A percentile compares a stretch with the other conserved stretches of the same genome.
Evolutionary conservation across 2,797 vertebrate species (phyloP).

Genomic region (Kryptolebias ocellatus): DNA sequence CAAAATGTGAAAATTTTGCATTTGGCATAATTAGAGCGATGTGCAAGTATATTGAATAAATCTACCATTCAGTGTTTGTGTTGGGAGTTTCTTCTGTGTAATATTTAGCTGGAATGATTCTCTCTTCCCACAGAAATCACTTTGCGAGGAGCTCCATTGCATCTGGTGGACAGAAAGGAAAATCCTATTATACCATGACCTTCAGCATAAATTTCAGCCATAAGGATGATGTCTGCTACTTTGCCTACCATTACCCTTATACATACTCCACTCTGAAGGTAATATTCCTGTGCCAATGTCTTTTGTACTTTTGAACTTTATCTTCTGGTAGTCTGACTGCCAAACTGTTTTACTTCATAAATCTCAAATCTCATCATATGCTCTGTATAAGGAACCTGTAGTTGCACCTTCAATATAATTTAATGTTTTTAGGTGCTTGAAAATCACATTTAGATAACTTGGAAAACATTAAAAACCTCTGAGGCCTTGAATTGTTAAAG

Average conservation of each 20-base stretch:
- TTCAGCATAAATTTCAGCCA: constrained; percentile 93
- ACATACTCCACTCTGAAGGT: constrained; percentile 97
- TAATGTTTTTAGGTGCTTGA: too few species aligned
- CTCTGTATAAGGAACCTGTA: background rate
- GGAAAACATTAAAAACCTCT: too few species aligned
- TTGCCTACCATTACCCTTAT: constrained; percentile 98
- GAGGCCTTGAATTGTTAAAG: too few species aligned
- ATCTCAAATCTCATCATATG: background rate
- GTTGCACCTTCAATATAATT: too few species aligned
- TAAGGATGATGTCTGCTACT: constrained; percentile 98
- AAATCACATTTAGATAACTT: too few species aligned
- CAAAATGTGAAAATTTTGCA: background rate
- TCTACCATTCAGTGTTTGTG: background rate
- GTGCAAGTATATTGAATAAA: constrained; percentile 4
- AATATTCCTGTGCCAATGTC: constrained; percentile 1
- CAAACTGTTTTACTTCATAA: background rate
- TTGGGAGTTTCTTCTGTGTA: background rate
- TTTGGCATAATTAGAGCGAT: background rate
- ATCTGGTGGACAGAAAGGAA: constrained; percentile 95
- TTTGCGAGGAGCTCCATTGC: constrained; percentile 96
- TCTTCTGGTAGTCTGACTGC: background rate
- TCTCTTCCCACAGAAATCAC: constrained; percentile 85
- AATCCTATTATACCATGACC: constrained; percentile 96
- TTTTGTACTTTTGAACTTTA: background rate
- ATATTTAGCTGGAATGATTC: constrained; percentile 4